A percentile compares a stretch with the other conserved stretches of the same genome.
Evolutionary conservation across 2,113 vertebrate species (phyloP).

Genomic region (Clarias magur): DNA sequence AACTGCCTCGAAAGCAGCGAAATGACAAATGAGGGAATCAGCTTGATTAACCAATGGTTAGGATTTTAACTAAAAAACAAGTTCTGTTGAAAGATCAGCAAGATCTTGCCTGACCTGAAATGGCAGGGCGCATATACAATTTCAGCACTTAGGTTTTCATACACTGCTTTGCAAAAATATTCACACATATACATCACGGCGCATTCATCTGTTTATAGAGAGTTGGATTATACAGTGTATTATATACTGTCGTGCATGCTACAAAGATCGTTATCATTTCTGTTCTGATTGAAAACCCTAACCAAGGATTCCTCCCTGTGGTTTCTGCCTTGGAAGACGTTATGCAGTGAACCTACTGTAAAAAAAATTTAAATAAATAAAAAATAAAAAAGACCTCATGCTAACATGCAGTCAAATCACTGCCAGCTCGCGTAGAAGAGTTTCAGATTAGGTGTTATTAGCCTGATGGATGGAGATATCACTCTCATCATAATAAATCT

Average conservation of each 20-base stretch:
- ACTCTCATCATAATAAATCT: constrained; percentile 69
- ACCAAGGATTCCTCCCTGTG: neutral
- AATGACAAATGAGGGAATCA: too few species aligned
- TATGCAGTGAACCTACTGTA: neutral
- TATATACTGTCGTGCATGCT: neutral
- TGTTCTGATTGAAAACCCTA: neutral
- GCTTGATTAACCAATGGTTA: too few species aligned
- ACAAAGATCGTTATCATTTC: neutral
- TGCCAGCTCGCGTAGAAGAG: constrained; percentile 73
- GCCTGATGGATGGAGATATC: constrained; percentile 79
- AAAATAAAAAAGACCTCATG: neutral
- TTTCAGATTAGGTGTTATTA: constrained; percentile 81
- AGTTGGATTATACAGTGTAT: neutral
- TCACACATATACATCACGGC: too few species aligned
- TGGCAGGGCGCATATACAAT: too few species aligned
- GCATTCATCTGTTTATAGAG: neutral
- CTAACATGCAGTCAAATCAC: neutral
- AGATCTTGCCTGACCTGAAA: too few species aligned
- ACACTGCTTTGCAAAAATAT: too few species aligned
- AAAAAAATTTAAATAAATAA: too few species aligned
- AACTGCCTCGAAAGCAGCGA: too few species aligned
- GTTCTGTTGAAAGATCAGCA: too few species aligned
- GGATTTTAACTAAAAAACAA: too few species aligned
- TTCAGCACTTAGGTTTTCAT: too few species aligned
- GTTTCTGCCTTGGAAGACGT: neutral